These are phyloP conservation scores for Parauchenoglanis ngamensis DNA, from an alignment of 2,797 vertebrate species.

Conservation along the genomic window DNA sequence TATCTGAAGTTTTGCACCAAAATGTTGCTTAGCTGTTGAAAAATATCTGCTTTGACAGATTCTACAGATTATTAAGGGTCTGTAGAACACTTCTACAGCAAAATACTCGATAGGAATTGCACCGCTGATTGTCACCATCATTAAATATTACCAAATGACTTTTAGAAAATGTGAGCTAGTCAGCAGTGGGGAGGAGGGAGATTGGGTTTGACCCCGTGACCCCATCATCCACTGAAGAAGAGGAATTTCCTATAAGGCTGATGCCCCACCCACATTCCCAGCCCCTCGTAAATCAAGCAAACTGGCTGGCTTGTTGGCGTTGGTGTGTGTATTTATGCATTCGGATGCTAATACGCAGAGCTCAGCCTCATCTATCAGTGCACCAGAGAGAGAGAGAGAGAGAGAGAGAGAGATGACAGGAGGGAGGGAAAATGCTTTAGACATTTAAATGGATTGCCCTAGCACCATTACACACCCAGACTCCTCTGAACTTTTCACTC, in stretches of 20 bases:
- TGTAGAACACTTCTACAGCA: not conserved
- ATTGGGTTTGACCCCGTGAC: not conserved
- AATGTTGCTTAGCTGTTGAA: no score
- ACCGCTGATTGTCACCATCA: not conserved
- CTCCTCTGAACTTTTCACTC: conserved; percentile 76
- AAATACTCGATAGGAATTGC: not conserved
- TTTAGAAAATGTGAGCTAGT: not conserved
- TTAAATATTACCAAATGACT: conserved; percentile 11
- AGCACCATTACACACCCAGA: conserved; percentile 60
- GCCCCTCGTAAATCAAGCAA: conserved; percentile 50
- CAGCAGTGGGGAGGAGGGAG: not conserved
- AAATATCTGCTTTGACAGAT: no score
- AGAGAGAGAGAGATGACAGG: conserved; percentile 25
- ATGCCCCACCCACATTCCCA: conserved; percentile 6
- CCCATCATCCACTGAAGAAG: not conserved
- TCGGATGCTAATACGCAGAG: conserved; percentile 64
- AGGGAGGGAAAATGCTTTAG: conserved; percentile 63
- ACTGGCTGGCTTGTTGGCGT: conserved; percentile 36
- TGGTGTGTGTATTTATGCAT: conserved; percentile 45
- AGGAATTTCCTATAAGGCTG: conserved; percentile 45
- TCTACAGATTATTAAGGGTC: not conserved
- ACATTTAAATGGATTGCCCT: conserved; percentile 70
- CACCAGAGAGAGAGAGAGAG: conserved; percentile 34
- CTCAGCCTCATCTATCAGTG: conserved; percentile 42
- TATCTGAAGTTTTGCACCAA: not conserved